Base-by-base conservation (phyloP, 2,888 invertebrate genomes). In the Lamellibrachia columna region DNA sequence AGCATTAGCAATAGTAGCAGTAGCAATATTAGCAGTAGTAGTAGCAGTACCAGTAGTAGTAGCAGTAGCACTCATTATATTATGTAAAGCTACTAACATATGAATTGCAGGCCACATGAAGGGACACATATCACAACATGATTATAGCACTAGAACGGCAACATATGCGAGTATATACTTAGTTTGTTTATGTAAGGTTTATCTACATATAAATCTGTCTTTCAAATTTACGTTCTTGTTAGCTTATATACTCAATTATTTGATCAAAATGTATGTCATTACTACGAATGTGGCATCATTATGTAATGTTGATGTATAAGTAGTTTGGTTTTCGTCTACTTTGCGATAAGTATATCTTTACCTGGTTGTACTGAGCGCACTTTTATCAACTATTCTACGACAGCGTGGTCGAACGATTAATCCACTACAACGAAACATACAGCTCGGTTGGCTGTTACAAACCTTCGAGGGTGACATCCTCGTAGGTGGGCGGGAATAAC, bases 1-100 rank as follows among this genome's bases (percentile, higher is more conserved):
- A 28, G 28, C 28, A 28, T 28, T 28, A 28, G 28, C 28, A 28
- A 0, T 28, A 28, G 28, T 28, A 28, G 28, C 28, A 28, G 28
- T 28, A 28, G 28, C 28, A 28, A 28, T 28, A 28, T 28, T 28
- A 28, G 28, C 28, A 28, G 28, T 28, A 90, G 90, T 90, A 90
- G 90, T 90, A 90, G 90, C n/a, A 90, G 90, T 90, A 90, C 15
- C n/a, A 90, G 90, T 90, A 90, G 90, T 90, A 90, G 90, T 22
- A 90, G n/a, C n/a, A 90, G 90, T 22, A 90, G 28, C 28, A 28
- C 28, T 28, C 28, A 28, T 28, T 28, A 28, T 28, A 28, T 28
- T 28, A 28, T 28, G 28, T 28, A 28, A 28, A 28, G 28, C 28
- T 28, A 28, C 28, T 28, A 28, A 28, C 28, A 28, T 28, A 28